Base-by-base conservation (phyloP, 2,888 invertebrate genomes). In the Drosophila antonietae region DNA sequence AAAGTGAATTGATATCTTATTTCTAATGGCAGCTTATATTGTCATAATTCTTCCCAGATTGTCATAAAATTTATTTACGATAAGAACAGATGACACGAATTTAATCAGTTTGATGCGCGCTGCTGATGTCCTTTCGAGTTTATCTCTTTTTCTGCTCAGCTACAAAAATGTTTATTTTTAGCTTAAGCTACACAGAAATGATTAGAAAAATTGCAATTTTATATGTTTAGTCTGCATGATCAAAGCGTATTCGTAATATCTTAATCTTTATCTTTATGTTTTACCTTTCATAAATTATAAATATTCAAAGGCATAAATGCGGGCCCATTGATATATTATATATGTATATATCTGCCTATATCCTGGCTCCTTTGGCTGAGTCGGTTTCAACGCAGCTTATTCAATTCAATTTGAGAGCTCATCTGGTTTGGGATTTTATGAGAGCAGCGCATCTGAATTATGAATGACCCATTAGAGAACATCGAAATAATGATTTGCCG, bases 211-310 rank as follows among this genome's bases (percentile, higher is more conserved):
- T 28, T 4, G 3, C 0, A n/a, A 6, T 28, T 28, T 28, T 5
- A 28, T 28, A 28, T 28, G 28, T 6, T 28, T 6, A 28, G 28
- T 6, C 28, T 28, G 0, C 5, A 28, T 28, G 28, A 28, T 28
- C 28, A 28, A 28, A 28, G 28, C 6, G 28, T 28, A 28, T 28
- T 28, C 6, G 6, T 6, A 5, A 23, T 14, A 3, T 23, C 3
- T 20, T 35, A 23, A 18, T 18, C 12, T 23, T 18, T 12, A 23
- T 14, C 44, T 61, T 28, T 28, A 35, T 52, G 63, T 75, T 59
- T 84, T 71, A 84, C 55, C 55, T 56, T 33, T 23, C 46, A 74
- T 83, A 78, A 83, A 81, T 86, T 75, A 80, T 80, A 62, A 73
- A 77, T 60, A 71, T 49, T 15, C 1, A 57, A 41, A 56, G 47